Base-by-base conservation (phyloP, 2,797 vertebrate genomes). In the Scomberomorus guttatus region DNA sequence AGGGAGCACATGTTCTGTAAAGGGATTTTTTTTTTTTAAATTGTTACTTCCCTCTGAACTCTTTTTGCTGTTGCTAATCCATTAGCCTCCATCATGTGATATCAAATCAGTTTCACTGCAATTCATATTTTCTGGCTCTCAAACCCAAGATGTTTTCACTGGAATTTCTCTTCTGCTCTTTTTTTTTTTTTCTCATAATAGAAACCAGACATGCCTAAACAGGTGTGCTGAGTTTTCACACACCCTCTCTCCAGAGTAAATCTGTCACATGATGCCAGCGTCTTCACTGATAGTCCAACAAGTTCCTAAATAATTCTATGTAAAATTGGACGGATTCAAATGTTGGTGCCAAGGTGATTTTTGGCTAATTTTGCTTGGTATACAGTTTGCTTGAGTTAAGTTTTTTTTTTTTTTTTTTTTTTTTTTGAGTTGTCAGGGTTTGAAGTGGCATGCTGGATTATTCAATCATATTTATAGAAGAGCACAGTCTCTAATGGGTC, bases 51-150 rank as follows among this genome's bases (percentile, higher is more conserved):
- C 46, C 2, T 34, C 46, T n/a, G 3, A 60, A 58, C 34, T 37
- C n/a, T 37, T 68, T 29, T 56, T 22, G 1, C 14, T 67, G 0
- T 13, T 22, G 0, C 9, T n/a, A 11, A 52, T 46, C 54, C 13
- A 1, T 37, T 50, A 5, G 3, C 17, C 44, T 63, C 46, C 2
- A 25, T 87, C 88, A 80, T 82, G 56, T 85, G 84, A 79, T 25
- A 6, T 24, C 3, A 65, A 71, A 73, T 34, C 42, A 48, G 46
- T 85, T 76, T 68, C 59, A 22, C 48, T 46, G 46, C 24, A 25
- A 48, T 13, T 75, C 20, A 6, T 20, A 0, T 44, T 22, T 24
- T 61, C 3, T 25, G 1, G 1, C 24, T 25, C 17, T 10, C 9
- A 4, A 5, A 18, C 3, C 22, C 15, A 5, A 22, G 1, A 4